Percentiles rank a stretch among this genome's conserved stretches.
Conservation (phyloP, 2,113 vertebrate species). For the Phaetusa simplex region DNA sequence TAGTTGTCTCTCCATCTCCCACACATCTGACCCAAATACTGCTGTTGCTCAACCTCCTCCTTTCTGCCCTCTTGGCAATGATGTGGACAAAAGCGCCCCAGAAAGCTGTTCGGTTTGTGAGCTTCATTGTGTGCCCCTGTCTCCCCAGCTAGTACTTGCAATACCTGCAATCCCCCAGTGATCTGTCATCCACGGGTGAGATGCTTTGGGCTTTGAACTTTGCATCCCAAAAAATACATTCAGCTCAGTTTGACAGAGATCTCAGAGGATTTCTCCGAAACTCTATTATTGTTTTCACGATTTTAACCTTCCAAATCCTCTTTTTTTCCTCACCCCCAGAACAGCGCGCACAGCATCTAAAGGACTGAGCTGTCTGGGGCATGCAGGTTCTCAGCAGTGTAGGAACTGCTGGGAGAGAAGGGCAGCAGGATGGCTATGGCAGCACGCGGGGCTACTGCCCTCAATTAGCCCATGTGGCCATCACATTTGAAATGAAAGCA, state of each 20-base stretch:
- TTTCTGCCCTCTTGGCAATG: background rate
- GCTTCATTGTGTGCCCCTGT: background rate
- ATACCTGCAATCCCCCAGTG: background rate
- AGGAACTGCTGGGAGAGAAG: background rate
- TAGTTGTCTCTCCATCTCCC: background rate
- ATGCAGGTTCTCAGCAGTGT: background rate
- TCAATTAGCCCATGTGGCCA: constrained; percentile 14
- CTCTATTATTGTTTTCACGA: background rate
- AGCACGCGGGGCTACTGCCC: background rate
- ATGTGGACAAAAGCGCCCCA: background rate
- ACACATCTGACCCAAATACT: background rate
- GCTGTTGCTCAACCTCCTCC: background rate
- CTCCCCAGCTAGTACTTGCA: background rate
- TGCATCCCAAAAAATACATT: background rate
- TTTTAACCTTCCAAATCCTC: background rate
- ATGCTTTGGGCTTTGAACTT: background rate
- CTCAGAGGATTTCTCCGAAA: background rate
- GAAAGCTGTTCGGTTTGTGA: background rate
- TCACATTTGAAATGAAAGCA: background rate
- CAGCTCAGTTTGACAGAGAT: background rate
- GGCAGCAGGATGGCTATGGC: background rate
- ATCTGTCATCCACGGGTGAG: background rate
- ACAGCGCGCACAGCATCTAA: background rate
- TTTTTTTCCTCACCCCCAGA: background rate
- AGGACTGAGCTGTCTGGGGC: background rate